Base-by-base conservation (phyloP, 2,797 vertebrate genomes). In the Nothura maculosa region DNA sequence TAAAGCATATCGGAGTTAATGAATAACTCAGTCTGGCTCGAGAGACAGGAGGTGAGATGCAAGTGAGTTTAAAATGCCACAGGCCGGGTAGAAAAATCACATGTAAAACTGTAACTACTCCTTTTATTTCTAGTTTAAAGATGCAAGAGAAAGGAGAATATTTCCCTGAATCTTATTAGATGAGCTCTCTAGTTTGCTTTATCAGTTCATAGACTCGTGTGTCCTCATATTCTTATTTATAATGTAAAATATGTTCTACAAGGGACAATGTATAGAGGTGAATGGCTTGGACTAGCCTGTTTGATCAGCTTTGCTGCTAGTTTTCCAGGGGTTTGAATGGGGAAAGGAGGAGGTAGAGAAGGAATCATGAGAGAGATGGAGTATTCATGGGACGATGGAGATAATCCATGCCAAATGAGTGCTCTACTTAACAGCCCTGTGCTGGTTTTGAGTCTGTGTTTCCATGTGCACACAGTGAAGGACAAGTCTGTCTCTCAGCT, bases 1-100 rank as follows among this genome's bases (percentile, higher is more conserved):
- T 92, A 80, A 94, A 76, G 60, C 81, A 43, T 63, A 80, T 61
- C 78, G 16, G 52, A 90, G 94, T 94, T 97, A 97, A 97, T 97
- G n/a, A 97, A 69, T 96, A 95, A 96, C 90, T 94, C 81, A 52
- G 52, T 93, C 89, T 58, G 61, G 78, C 61, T 95, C 63, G 73
- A 45, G 34, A 58, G 79, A 57, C 64, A 58, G 66, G 64, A 75
- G 60, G 50, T 50, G 79, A 74, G 63, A 72, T 84, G 24, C 79
- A 91, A 58, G 63, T 83, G 42, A 85, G 25, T 34, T 21, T 87
- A 85, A 95, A 90, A 48, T 7, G 5, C 1, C 18, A 38, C 47
- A 90, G 70, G 22, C 36, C 11, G 18, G 73, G 22, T 81, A 45
- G 77, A 86, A 81, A 85, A 89, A 64, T 60, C 57, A 90, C 72